Percentiles rank a stretch among this genome's conserved stretches.
These are phyloP conservation scores for Virgularia gustaviana DNA, from an alignment of 92 coral and sea anemone genomes.

Conservation along the genomic window DNA sequence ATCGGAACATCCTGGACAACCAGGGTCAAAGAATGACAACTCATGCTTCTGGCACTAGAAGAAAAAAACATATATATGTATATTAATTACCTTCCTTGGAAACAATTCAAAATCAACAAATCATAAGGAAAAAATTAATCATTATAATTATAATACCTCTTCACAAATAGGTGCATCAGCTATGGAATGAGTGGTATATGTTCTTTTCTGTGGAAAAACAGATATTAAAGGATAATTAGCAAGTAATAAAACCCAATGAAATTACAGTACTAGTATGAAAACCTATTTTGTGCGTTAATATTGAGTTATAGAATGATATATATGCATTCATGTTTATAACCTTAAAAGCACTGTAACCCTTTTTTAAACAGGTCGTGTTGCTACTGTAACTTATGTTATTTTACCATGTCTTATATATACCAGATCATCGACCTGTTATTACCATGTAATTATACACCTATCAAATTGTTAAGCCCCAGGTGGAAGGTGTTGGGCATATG, in stretches of 20 bases:
- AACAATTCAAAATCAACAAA: slow-evolving; percentile 29
- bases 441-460: too few relatives aligned
- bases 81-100: slow-evolving; percentile 4
- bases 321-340: too few relatives aligned
- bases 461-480: too few relatives aligned
- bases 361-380: too few relatives aligned
- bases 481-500: too few relatives aligned
- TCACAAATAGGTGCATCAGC: slow-evolving; percentile 91
- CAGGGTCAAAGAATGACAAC: slow-evolving; percentile 95
- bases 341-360: too few relatives aligned
- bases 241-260: neutral
- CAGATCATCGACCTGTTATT: too few relatives aligned
- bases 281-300: too few relatives aligned
- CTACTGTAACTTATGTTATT: too few relatives aligned
- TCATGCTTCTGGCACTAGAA: slow-evolving; percentile 85
- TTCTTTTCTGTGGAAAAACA: slow-evolving; percentile 9
- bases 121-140: neutral
- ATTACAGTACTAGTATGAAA: neutral
- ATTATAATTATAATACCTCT: slow-evolving; percentile 41
- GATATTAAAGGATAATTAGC: slow-evolving; percentile 14
- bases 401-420: too few relatives aligned
- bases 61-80: slow-evolving; percentile 4
- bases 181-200: slow-evolving; percentile 55
- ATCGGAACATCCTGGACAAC: slow-evolving; percentile 92
- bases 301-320: too few relatives aligned